Conservation (phyloP, 2,888 invertebrate genomes). For the Buathra laborator region DNA sequence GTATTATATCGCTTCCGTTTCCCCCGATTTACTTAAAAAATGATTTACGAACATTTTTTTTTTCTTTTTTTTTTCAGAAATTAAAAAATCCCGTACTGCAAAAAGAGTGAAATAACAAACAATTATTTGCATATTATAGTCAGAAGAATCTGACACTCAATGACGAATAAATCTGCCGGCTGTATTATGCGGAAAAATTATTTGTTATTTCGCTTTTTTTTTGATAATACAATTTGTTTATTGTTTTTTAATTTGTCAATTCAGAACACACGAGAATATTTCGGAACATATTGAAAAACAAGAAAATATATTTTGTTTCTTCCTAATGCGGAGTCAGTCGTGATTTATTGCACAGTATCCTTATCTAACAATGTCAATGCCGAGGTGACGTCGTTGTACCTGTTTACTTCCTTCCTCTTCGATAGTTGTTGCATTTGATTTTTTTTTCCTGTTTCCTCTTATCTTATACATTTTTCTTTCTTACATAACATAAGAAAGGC, state of each 20-base stretch:
- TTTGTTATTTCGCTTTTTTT: too few relatives aligned
- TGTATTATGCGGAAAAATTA: too few relatives aligned
- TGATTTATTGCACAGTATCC: slow-evolving; percentile 10
- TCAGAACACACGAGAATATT: not conserved
- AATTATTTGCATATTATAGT: too few relatives aligned
- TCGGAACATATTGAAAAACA: not conserved
- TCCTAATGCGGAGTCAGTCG: not conserved
- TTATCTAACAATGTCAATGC: slow-evolving; percentile 45
- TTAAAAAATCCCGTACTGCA: too few relatives aligned
- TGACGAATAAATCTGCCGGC: too few relatives aligned
- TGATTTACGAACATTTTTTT: too few relatives aligned
- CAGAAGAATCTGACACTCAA: too few relatives aligned
- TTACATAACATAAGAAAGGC: not conserved
- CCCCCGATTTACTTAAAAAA: too few relatives aligned
- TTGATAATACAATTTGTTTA: too few relatives aligned
- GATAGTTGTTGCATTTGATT: not conserved
- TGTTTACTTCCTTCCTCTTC: not conserved
- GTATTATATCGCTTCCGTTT: too few relatives aligned
- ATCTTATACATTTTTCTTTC: not conserved
- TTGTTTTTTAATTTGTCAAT: not conserved
- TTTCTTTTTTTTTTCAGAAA: too few relatives aligned
- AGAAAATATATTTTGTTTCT: not conserved
- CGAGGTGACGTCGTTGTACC: not conserved
- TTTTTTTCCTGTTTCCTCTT: slow-evolving; percentile 6
- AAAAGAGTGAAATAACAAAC: too few relatives aligned